phyloP scores from a whole-genome alignment of 2,113 vertebrate genomes.

The Procavia capensis region DNA sequence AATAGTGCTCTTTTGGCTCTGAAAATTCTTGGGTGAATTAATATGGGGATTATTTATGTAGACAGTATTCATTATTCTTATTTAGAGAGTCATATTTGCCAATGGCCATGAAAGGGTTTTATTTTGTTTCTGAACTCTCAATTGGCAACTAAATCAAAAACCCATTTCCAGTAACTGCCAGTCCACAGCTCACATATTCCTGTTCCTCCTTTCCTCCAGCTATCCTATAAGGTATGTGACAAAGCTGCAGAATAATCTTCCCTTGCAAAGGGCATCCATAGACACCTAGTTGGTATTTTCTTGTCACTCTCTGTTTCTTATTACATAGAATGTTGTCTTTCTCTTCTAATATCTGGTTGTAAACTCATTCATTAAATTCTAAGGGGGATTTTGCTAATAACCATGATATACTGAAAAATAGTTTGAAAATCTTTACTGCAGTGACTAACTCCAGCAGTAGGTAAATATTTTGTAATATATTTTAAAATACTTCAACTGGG shows the following conservation, averaged over 20 bases:
- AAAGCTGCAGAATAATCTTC: conserved; percentile 38
- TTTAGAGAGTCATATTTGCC: conserved; percentile 67
- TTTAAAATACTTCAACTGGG: conserved; percentile 57
- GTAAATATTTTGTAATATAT: conserved; percentile 64
- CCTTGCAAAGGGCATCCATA: conserved; percentile 21
- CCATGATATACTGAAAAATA: conserved; percentile 51
- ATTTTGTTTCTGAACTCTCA: conserved; percentile 71
- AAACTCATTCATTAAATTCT: conserved; percentile 52
- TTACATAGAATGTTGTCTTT: conserved; percentile 44
- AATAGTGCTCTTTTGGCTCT: conserved; percentile 36
- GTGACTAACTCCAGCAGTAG: conserved; percentile 25
- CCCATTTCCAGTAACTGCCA: conserved; percentile 70
- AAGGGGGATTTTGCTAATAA: conserved; percentile 46
- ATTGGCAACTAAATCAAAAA: conserved; percentile 78
- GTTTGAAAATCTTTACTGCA: conserved; percentile 44
- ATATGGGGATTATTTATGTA: conserved; percentile 61
- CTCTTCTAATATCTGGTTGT: conserved; percentile 57
- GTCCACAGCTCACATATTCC: conserved; percentile 44
- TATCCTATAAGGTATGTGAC: conserved; percentile 12
- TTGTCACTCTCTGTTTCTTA: conserved; percentile 55
- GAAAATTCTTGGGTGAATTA: conserved; percentile 59
- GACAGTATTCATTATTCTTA: conserved; percentile 72
- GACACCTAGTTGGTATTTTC: conserved; percentile 45
- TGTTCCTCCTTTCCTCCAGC: conserved; percentile 45
- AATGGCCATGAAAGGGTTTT: conserved; percentile 56